Conservation (phyloP, 2,113 vertebrate species). For the Zapus hudsonius region DNA sequence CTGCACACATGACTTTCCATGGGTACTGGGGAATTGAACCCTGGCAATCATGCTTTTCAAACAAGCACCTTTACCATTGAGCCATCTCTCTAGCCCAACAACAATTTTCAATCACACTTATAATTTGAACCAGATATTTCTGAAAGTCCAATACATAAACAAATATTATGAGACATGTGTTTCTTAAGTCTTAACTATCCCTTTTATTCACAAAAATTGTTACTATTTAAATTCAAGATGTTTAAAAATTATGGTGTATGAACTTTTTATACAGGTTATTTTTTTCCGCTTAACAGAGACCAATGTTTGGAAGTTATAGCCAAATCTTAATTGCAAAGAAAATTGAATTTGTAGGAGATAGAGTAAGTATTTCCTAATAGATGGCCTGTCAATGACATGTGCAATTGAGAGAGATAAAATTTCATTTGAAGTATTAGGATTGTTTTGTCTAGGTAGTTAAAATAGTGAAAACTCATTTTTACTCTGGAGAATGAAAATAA, state of each 20-base stretch:
- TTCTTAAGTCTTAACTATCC: background rate
- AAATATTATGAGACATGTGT: background rate
- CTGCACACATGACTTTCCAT: too few relatives aligned
- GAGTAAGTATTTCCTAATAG: conserved; percentile 25
- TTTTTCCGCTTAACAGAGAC: conserved; percentile 13
- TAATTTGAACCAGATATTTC: conserved; percentile 13
- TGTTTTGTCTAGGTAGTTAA: conserved; percentile 49
- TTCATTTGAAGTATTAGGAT: conserved; percentile 43
- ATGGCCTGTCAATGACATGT: background rate
- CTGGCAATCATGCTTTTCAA: too few relatives aligned
- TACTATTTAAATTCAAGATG: background rate
- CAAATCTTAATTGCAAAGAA: conserved; percentile 31
- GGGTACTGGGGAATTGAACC: too few relatives aligned
- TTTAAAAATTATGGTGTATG: conserved; percentile 29
- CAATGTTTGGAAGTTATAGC: conserved; percentile 22
- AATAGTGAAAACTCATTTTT: conserved; percentile 58
- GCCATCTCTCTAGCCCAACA: too few relatives aligned
- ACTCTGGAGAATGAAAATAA: conserved; percentile 52
- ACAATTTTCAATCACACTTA: background rate
- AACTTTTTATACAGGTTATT: too few relatives aligned
- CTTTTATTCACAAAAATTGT: background rate
- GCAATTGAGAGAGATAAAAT: background rate
- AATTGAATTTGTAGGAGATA: conserved; percentile 4
- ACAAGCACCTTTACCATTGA: too few relatives aligned
- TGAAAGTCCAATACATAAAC: background rate